Conservation (phyloP, 2,888 invertebrate species). For the Drosophila quasianomalipes region DNA sequence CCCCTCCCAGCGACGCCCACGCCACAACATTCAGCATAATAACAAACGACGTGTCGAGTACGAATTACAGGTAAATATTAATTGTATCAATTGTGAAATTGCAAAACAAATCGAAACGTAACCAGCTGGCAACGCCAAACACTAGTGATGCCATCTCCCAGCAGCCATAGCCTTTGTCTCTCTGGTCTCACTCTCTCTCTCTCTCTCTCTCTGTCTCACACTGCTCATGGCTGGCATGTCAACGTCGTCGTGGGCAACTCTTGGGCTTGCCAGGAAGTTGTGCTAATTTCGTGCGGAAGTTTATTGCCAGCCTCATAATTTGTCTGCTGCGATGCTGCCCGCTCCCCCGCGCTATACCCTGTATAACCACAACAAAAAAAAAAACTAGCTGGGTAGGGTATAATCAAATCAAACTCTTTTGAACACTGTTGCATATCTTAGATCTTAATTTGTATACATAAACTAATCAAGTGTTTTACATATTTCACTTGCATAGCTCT, state of each 20-base stretch:
- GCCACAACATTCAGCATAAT: constrained; percentile 15
- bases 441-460: neutral
- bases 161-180: constrained; percentile 22
- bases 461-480: neutral
- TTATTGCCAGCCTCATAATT: constrained; percentile 75
- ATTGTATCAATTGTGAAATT: constrained; percentile 3
- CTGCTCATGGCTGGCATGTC: constrained; percentile 27
- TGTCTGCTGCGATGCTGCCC: constrained; percentile 47
- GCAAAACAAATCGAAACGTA: constrained; percentile 1
- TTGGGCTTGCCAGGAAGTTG: constrained; percentile 67
- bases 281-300: constrained; percentile 74
- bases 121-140: constrained; percentile 46
- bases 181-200: neutral
- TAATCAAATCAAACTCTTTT: neutral
- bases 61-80: constrained; percentile 55
- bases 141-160: constrained; percentile 25
- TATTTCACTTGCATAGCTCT: neutral
- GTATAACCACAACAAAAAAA: neutral
- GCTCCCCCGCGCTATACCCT: constrained; percentile 17
- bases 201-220: neutral
- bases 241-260: constrained; percentile 44
- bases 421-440: neutral
- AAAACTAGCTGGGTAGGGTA: neutral
- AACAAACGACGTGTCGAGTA: constrained; percentile 15
- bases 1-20: constrained; percentile 47